These are phyloP conservation scores for Vireo griseus DNA, from an alignment of 2,797 vertebrate genomes.

Conservation along the genomic window DNA sequence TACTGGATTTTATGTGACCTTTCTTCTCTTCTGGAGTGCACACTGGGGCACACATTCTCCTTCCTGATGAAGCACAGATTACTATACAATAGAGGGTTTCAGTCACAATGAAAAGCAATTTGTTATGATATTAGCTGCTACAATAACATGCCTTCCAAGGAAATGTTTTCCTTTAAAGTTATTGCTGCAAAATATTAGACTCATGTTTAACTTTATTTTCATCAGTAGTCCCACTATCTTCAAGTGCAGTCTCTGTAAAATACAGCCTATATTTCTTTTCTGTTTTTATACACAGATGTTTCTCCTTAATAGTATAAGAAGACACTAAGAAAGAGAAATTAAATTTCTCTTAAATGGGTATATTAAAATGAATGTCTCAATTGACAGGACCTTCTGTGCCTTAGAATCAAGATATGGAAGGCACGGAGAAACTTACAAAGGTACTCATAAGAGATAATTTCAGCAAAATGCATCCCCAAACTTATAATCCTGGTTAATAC, in stretches of 20 bases:
- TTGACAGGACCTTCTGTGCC: background rate
- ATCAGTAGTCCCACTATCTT: background rate
- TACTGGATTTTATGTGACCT: background rate
- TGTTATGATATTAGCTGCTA: background rate
- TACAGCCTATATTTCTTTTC: background rate
- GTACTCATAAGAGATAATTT: background rate
- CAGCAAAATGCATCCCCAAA: background rate
- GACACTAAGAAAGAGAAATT: background rate
- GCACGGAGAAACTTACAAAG: background rate
- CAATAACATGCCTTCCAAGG: background rate
- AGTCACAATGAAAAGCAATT: background rate
- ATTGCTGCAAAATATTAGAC: background rate
- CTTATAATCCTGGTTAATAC: background rate
- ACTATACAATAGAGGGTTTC: background rate
- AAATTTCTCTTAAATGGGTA: background rate
- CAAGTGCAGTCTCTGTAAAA: background rate
- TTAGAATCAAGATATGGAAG: background rate
- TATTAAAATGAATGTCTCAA: background rate
- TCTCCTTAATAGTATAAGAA: background rate
- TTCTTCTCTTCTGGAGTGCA: background rate
- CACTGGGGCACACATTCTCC: background rate
- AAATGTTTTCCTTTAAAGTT: background rate
- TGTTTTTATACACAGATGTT: background rate
- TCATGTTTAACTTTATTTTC: background rate
- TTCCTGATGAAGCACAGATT: background rate